Evolutionary conservation across 1,140 invertebrate genomes (phyloP).

Genomic region (Caenorhabditis briggsae): DNA sequence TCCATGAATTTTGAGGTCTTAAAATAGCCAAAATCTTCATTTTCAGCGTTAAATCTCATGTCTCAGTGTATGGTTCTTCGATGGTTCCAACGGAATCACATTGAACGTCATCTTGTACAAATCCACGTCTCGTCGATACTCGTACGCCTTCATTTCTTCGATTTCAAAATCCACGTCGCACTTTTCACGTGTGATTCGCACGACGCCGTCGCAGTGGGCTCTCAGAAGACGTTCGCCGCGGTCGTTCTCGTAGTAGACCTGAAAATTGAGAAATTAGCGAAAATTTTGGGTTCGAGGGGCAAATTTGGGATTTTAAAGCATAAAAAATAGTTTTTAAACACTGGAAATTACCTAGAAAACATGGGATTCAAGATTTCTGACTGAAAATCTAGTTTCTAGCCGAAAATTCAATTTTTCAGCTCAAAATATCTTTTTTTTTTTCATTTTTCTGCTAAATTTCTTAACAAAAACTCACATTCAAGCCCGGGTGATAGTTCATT

Average conservation of each 20-base stretch:
- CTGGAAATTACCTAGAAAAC: no score
- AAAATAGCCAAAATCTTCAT: no score
- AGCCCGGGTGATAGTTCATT: constrained; percentile 76
- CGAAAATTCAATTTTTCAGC: not conserved
- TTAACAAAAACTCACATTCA: constrained; percentile 69
- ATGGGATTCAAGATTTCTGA: no score
- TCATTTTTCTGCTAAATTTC: no score
- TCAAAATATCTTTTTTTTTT: not conserved
- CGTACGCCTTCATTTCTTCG: constrained; percentile 57
- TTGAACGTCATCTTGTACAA: constrained; percentile 61
- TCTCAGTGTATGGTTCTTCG: constrained; percentile 37
- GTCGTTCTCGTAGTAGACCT: constrained; percentile 69
- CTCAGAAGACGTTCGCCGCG: constrained; percentile 66
- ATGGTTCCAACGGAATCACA: constrained; percentile 53
- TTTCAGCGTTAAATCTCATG: constrained; percentile 30
- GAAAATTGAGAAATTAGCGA: constrained; percentile 9
- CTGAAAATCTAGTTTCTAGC: not conserved
- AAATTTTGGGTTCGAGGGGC: no score
- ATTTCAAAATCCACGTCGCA: constrained; percentile 13
- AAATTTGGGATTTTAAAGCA: no score
- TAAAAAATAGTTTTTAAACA: no score
- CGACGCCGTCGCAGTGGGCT: constrained; percentile 67
- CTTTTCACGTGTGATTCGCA: constrained; percentile 55
- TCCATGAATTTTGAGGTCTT: no score
- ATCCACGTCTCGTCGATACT: constrained; percentile 49